Evolutionary conservation across 2,888 invertebrate genomes (phyloP).

Genomic region (Cheilosia grossa): DNA sequence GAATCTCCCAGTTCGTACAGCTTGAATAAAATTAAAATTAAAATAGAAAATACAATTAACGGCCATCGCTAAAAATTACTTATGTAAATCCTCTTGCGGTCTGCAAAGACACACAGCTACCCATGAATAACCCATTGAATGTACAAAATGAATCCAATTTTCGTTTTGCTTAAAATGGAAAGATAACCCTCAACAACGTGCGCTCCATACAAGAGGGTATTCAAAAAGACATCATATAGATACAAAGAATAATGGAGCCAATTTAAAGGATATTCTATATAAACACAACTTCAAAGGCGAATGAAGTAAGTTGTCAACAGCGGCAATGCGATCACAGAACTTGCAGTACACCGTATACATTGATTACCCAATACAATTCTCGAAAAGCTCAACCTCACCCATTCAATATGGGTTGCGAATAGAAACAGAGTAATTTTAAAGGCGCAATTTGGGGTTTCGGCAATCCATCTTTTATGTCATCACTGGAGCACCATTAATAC

Average conservation of each 20-base stretch:
- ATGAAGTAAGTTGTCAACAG: conserved; percentile 12
- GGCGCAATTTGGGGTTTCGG: conserved; percentile 56
- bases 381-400: conserved; percentile 5
- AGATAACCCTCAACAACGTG: conserved; percentile 2
- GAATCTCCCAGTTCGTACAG: background rate
- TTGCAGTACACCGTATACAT: conserved; percentile 4
- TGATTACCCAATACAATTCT: conserved; percentile 22
- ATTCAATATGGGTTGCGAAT: conserved; percentile 33
- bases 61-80: conserved; percentile 55
- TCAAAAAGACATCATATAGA: conserved; percentile 32
- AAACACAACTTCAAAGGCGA: background rate
- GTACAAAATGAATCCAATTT: conserved; percentile 38
- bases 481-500: conserved; percentile 60
- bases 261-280: conserved; percentile 33
- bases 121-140: conserved; percentile 57
- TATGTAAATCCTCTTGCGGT: conserved; percentile 55
- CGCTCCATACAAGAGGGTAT: conserved; percentile 34
- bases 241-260: conserved; percentile 47
- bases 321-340: background rate
- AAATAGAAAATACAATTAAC: conserved; percentile 51
- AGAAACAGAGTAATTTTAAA: conserved; percentile 49
- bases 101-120: conserved; percentile 31
- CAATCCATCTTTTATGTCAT: conserved; percentile 67
- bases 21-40: conserved; percentile 31
- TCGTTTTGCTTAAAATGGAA: conserved; percentile 16